Evolutionary conservation across 1,140 invertebrate species (phyloP).

Genomic region (Episyrphus balteatus): DNA sequence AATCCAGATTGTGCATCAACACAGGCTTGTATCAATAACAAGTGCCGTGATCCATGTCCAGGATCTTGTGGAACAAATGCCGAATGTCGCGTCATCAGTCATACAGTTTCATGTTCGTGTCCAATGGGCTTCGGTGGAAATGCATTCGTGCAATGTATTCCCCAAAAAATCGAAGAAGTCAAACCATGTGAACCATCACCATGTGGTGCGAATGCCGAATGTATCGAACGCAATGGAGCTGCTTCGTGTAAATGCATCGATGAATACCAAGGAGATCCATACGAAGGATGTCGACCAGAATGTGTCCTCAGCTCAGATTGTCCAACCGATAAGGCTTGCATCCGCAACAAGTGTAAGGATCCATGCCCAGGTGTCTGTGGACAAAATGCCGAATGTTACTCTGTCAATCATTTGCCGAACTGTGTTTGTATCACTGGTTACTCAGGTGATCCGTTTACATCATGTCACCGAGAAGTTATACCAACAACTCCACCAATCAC

Average conservation of each 20-base stretch:
- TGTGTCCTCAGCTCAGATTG: slow-evolving; percentile 69
- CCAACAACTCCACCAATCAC: slow-evolving; percentile 43
- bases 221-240: slow-evolving; percentile 51
- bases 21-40: slow-evolving; percentile 59
- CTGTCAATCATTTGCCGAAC: slow-evolving; percentile 58
- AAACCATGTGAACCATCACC: slow-evolving; percentile 56
- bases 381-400: slow-evolving; percentile 58
- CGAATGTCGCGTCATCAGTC: slow-evolving; percentile 58
- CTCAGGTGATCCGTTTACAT: slow-evolving; percentile 67
- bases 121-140: slow-evolving; percentile 56
- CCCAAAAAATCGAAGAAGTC: slow-evolving; percentile 38
- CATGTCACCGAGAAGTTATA: slow-evolving; percentile 44
- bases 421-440: slow-evolving; percentile 62
- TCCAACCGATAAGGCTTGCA: slow-evolving; percentile 52
- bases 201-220: slow-evolving; percentile 57
- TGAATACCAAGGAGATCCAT: slow-evolving; percentile 61
- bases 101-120: slow-evolving; percentile 63
- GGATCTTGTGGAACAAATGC: slow-evolving; percentile 62
- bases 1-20: slow-evolving; percentile 59
- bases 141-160: slow-evolving; percentile 55
- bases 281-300: slow-evolving; percentile 59
- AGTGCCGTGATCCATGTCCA: slow-evolving; percentile 58
- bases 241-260: slow-evolving; percentile 57
- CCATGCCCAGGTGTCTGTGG: slow-evolving; percentile 67
- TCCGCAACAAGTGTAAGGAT: slow-evolving; percentile 62